Base-by-base conservation (phyloP, 2,113 vertebrate genomes). In the Cervus canadensis region DNA sequence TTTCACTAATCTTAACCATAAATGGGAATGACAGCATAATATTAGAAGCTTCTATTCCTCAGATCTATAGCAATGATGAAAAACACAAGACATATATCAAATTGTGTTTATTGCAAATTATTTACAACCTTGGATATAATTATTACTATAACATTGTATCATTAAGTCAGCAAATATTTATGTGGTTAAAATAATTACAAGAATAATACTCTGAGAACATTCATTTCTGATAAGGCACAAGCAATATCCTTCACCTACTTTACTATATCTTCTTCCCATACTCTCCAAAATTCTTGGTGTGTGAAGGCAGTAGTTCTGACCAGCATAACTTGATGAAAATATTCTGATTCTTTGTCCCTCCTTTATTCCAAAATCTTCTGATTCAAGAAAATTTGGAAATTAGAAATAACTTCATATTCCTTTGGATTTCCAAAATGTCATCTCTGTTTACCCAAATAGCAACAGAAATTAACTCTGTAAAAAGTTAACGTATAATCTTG, bases 181-280 rank as follows among this genome's bases (percentile, higher is more conserved):
- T 9, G 0, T 25, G 3, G 28, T 50, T 83, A 64, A 86, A 12
- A 48, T 62, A n/a, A n/a, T 87, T 60, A 5, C 17, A 86, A 17
- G 23, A 86, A n/a, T 30, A 5, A 25, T 26, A 67, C 12, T n/a
- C 28, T 60, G 52, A 94, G 36, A 84, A 64, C 7, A 59, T 64
- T 52, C 52, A 45, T 57, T 94, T 89, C 25, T 86, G 8, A 60
- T 60, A 13, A 87, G 12, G 1, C 21, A 56, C 17, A 26, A 33
- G 3, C 2, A 74, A 0, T 17, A 15, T 56, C 6, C 15, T 50
- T 26, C 3, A 19, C 1, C 2, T 82, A 7, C 1, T 60, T 1
- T 15, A 33, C 3, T 91, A 0, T 7, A 2, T 40, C n/a, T 36
- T 83, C 5, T 28, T 26, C 15, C 3, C 25, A 76, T 12, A 9